Conservation (phyloP, 2,797 vertebrate genomes). For the Leptatherina wallacei region DNA sequence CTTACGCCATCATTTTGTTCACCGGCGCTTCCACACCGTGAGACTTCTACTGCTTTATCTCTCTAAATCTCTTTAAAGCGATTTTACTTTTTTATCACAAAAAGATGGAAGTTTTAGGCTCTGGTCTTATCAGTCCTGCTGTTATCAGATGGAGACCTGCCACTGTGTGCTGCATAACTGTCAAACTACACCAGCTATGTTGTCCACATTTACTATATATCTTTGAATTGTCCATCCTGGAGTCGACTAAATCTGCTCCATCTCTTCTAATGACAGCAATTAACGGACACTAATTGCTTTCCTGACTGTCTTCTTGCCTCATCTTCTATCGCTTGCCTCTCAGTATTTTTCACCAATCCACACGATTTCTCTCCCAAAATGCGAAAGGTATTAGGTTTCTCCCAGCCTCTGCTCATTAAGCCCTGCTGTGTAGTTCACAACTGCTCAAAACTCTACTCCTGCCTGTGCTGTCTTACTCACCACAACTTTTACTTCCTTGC, state of each 20-base stretch:
- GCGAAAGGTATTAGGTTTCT: slow-evolving; percentile 26
- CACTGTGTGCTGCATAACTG: slow-evolving; percentile 24
- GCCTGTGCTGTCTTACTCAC: slow-evolving; percentile 3
- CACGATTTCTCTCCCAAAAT: slow-evolving; percentile 21
- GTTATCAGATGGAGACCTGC: slow-evolving; percentile 54
- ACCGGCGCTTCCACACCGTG: slow-evolving; percentile 16
- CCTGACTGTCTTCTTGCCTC: slow-evolving; percentile 51
- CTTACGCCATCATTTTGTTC: slow-evolving; percentile 32
- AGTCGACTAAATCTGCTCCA: slow-evolving; percentile 47
- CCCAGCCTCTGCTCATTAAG: slow-evolving; percentile 43
- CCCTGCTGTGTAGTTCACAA: slow-evolving; percentile 31
- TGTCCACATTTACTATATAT: slow-evolving; percentile 33
- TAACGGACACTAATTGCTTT: slow-evolving; percentile 74
- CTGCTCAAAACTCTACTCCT: slow-evolving; percentile 28
- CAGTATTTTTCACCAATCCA: slow-evolving; percentile 37
- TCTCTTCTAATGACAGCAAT: slow-evolving; percentile 76
- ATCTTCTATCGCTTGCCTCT: slow-evolving; percentile 21
- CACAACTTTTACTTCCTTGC: slow-evolving; percentile 9
- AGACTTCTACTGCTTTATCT: slow-evolving; percentile 33
- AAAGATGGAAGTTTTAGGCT: slow-evolving; percentile 48
- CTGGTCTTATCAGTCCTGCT: slow-evolving; percentile 57
- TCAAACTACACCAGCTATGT: slow-evolving; percentile 28
- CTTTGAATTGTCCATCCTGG: slow-evolving; percentile 42
- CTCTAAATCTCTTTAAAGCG: slow-evolving; percentile 25
- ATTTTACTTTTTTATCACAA: slow-evolving; percentile 37